These are phyloP conservation scores for Nymphalis urticae DNA, from an alignment of 2,888 invertebrate genomes.

Conservation along the genomic window DNA sequence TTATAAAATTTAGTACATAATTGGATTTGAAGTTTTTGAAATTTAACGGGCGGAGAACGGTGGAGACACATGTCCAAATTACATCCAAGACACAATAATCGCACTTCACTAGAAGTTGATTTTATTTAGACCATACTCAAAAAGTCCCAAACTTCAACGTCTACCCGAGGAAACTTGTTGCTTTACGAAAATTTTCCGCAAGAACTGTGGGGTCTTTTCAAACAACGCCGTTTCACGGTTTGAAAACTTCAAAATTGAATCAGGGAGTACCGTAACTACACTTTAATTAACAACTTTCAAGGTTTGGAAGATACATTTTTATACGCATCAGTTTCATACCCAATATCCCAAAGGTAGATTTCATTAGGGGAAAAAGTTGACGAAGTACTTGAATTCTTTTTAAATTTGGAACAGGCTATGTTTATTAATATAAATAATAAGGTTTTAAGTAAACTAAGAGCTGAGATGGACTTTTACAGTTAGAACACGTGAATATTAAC, in stretches of 20 bases:
- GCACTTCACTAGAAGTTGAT: neutral
- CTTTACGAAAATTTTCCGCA: constrained; percentile 30
- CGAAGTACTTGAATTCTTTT: too few species aligned
- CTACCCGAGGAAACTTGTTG: constrained; percentile 35
- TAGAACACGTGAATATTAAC: too few species aligned
- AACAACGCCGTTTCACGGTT: constrained; percentile 40
- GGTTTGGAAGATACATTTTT: neutral
- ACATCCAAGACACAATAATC: too few species aligned
- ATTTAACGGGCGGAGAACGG: too few species aligned
- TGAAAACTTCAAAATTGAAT: constrained; percentile 43
- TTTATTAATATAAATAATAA: too few species aligned
- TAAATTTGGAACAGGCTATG: too few species aligned
- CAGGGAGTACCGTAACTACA: constrained; percentile 29
- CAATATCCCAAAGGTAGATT: neutral
- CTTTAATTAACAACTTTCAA: constrained; percentile 34
- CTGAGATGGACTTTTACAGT: too few species aligned
- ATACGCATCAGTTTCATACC: neutral
- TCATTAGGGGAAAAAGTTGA: too few species aligned
- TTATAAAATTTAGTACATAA: too few species aligned
- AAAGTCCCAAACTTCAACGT: constrained; percentile 26
- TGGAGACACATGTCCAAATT: too few species aligned
- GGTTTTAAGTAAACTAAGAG: too few species aligned
- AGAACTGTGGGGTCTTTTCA: constrained; percentile 30
- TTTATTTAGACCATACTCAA: neutral
- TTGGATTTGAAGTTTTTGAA: too few species aligned